A percentile compares a stretch with the other conserved stretches of the same genome.
These are phyloP conservation scores for Clarias magur DNA, from an alignment of 2,113 vertebrate genomes.

Conservation along the genomic window DNA sequence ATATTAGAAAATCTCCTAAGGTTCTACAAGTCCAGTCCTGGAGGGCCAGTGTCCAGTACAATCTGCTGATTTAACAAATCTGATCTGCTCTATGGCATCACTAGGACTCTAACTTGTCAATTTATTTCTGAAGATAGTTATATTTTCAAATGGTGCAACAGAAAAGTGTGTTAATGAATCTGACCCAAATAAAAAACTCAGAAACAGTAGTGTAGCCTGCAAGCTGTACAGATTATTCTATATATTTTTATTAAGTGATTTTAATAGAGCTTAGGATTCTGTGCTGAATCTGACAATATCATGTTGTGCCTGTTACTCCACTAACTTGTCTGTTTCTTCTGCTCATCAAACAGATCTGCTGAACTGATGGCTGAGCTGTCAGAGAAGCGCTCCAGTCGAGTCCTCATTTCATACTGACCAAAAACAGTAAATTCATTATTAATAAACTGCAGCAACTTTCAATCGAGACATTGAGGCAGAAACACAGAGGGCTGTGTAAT, in stretches of 20 bases:
- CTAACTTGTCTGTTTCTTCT: slow-evolving; percentile 83
- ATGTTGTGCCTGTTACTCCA: not conserved
- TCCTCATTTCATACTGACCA: slow-evolving; percentile 84
- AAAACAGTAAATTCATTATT: slow-evolving; percentile 24
- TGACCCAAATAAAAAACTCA: not conserved
- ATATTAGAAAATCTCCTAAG: too few relatives aligned
- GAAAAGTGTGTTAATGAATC: not conserved
- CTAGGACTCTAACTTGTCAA: not conserved
- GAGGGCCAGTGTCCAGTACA: too few relatives aligned
- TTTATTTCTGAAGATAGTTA: not conserved
- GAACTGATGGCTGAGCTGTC: slow-evolving; percentile 88
- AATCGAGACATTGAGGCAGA: too few relatives aligned
- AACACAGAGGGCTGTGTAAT: not conserved
- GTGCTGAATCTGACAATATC: not conserved
- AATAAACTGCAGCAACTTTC: not conserved
- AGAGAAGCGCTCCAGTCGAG: slow-evolving; percentile 84
- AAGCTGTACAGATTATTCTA: not conserved
- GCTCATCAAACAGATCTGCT: slow-evolving; percentile 90
- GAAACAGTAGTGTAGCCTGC: not conserved
- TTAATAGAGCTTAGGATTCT: not conserved
- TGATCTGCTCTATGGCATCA: not conserved
- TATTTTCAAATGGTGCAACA: not conserved
- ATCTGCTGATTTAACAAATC: too few relatives aligned
- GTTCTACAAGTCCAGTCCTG: too few relatives aligned
- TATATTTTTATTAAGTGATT: not conserved